phyloP scores from a whole-genome alignment of 2,113 vertebrate genomes.

The Manacus vitellinus region DNA sequence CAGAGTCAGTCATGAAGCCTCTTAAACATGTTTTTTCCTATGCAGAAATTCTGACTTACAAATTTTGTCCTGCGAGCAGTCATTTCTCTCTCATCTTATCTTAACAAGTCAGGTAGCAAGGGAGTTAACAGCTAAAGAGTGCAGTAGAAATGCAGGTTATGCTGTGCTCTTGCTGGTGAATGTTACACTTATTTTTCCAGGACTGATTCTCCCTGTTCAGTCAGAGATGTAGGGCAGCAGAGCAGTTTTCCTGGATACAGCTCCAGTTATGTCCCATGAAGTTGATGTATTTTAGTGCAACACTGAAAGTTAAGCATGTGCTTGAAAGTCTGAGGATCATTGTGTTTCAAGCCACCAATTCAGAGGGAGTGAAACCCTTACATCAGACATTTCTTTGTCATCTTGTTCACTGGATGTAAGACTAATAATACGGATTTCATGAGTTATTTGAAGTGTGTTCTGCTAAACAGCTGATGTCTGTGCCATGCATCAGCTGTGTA shows the following conservation, averaged over 20 bases:
- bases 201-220: background rate
- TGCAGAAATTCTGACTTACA: background rate
- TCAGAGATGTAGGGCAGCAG: background rate
- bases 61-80: background rate
- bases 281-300: background rate
- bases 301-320: background rate
- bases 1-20: background rate
- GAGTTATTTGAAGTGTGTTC: background rate
- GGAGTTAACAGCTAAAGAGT: background rate
- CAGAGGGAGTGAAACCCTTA: background rate
- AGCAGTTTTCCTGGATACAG: background rate
- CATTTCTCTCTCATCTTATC: background rate
- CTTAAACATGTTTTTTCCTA: background rate
- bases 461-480: background rate
- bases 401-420: background rate
- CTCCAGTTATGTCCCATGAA: background rate
- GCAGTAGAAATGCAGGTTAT: background rate
- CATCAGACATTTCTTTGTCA: background rate
- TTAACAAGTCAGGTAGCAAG: background rate
- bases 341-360: background rate
- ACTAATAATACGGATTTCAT: background rate
- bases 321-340: background rate
- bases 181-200: accelerated
- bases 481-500: background rate
- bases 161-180: background rate